Conservation (phyloP, 2,797 vertebrate species). For the Sparidentex hasta region DNA sequence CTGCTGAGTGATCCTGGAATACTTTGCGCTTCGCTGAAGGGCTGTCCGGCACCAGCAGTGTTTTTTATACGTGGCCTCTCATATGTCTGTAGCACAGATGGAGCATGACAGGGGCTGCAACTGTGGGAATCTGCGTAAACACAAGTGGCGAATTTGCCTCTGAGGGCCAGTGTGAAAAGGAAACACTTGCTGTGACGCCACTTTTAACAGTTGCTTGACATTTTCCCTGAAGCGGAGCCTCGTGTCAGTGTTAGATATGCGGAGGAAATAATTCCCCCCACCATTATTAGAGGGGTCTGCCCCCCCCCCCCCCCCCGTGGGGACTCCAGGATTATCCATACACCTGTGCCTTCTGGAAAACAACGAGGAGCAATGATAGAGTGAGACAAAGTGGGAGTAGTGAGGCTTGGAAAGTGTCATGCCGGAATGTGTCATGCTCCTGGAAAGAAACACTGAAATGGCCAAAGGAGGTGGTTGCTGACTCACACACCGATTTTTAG, state of each 20-base stretch:
- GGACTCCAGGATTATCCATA: constrained; percentile 58
- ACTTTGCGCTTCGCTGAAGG: constrained; percentile 46
- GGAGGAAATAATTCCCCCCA: constrained; percentile 36
- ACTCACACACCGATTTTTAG: constrained; percentile 47
- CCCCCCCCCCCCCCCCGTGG: constrained; percentile 37
- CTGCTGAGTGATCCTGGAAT: constrained; percentile 41
- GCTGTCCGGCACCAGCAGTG: constrained; percentile 31
- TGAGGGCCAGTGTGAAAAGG: constrained; percentile 44
- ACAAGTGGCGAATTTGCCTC: constrained; percentile 53
- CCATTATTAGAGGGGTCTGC: constrained; percentile 32
- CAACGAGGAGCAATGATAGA: constrained; percentile 14
- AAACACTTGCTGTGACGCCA: constrained; percentile 38
- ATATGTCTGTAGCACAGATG: constrained; percentile 50
- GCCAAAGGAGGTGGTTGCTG: constrained; percentile 65
- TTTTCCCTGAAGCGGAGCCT: constrained; percentile 36
- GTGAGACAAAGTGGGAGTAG: constrained; percentile 29
- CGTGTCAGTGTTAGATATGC: constrained; percentile 32
- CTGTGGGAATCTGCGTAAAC: constrained; percentile 50
- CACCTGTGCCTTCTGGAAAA: constrained; percentile 61
- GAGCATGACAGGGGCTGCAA: constrained; percentile 51
- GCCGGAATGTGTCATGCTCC: constrained; percentile 60
- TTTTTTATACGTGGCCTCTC: constrained; percentile 47
- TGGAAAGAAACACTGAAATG: constrained; percentile 57
- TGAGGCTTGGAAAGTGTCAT: constrained; percentile 54
- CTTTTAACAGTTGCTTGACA: constrained; percentile 38